Percentiles rank a stretch among this genome's conserved stretches.
Evolutionary conservation across 2,113 vertebrate species (phyloP).

Genomic region (Grallaria varia): DNA sequence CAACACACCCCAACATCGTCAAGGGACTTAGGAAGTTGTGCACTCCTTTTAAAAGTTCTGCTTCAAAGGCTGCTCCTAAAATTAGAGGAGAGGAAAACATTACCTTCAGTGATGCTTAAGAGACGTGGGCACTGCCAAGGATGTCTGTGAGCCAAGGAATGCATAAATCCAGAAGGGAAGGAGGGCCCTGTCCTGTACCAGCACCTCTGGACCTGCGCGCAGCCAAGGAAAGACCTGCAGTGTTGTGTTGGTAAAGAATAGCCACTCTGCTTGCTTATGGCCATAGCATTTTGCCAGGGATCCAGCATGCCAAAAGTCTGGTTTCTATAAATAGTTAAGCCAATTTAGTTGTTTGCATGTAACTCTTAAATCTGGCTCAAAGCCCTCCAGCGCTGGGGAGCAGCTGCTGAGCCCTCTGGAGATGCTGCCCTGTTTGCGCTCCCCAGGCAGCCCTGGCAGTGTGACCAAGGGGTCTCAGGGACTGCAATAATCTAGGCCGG

Average conservation of each 20-base stretch:
- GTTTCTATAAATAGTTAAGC: conserved; percentile 25
- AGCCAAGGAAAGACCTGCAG: neutral
- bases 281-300: neutral
- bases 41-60: neutral
- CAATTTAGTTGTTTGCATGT: conserved; percentile 27
- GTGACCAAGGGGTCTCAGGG: neutral
- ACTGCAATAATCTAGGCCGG: neutral
- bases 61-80: neutral
- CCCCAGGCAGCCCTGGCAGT: neutral
- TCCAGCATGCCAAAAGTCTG: neutral
- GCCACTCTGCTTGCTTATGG: neutral
- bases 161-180: neutral
- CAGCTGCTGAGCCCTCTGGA: neutral
- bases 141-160: neutral
- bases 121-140: neutral
- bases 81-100: neutral
- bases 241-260: neutral
- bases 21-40: neutral
- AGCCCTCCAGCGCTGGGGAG: neutral
- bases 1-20: neutral
- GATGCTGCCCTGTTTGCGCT: neutral
- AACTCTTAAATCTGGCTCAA: conserved; percentile 3
- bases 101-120: neutral
- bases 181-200: neutral
- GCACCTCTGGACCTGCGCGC: neutral